These are phyloP conservation scores for Sphaerophoria rueppellii DNA, from an alignment of 2,888 invertebrate genomes.

Conservation along the genomic window DNA sequence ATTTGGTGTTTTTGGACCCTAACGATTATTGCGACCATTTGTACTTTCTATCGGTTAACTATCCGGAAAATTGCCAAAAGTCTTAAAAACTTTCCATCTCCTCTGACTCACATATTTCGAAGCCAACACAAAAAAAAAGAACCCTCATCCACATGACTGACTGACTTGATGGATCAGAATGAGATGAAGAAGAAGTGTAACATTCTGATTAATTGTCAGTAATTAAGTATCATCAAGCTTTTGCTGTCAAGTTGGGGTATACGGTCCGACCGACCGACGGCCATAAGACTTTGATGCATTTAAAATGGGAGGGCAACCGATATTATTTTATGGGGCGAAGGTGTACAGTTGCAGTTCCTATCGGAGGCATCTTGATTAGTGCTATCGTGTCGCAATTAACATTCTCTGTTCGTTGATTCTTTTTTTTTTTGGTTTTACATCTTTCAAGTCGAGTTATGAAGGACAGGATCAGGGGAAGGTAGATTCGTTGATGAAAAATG, in stretches of 20 bases:
- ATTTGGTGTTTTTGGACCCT: constrained; percentile 30
- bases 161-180: not conserved
- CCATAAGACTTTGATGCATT: constrained; percentile 33
- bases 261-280: no score
- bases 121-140: not conserved
- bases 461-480: not conserved
- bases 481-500: constrained; percentile 49
- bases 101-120: not conserved
- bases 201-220: constrained; percentile 60
- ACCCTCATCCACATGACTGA: not conserved
- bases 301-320: constrained; percentile 7
- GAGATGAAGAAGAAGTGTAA: constrained; percentile 19
- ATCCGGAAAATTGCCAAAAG: constrained; percentile 51
- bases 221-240: constrained; percentile 64
- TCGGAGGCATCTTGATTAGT: constrained; percentile 56
- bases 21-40: constrained; percentile 66
- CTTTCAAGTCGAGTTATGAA: no score
- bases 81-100: constrained; percentile 28
- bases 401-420: constrained; percentile 41
- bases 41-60: constrained; percentile 61
- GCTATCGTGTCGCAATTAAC: constrained; percentile 65
- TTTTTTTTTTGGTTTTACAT: not conserved
- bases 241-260: constrained; percentile 18
- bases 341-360: constrained; percentile 57
- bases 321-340: constrained; percentile 24